Evolutionary conservation across 2,113 vertebrate genomes (phyloP), one percentile per base, ranked within the genome.

Genomic region (Phycodurus eques): DNA sequence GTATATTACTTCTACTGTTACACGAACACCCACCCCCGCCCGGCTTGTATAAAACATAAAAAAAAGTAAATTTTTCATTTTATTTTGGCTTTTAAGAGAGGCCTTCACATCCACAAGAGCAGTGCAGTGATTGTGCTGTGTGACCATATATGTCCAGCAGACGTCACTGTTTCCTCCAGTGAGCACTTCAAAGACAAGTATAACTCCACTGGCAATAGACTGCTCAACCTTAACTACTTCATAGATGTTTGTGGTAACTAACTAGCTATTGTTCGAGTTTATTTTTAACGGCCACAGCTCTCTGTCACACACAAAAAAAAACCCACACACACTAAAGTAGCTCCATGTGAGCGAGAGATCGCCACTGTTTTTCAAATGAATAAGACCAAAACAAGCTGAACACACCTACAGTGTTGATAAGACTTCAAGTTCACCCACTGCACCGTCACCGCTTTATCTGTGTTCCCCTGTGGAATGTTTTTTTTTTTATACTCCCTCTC

Each of bases 391-490:
- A 35, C 13, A 65, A 65, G 5, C 44, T 66, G n/a, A 64, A 13
- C 42, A 44, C 62, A 64, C 54, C 54, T 27, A 22, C 22, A 57
- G 54, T 11, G 27, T 19, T 59, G 56, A 59, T 59, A 65, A 66
- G 22, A 35, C 35, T 46, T 22, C 14, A 39, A 39, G 35, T 39
- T 39, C 35, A 39, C 35, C 35, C 35, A 66, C 13, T 8, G 13
- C 11, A 65, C 43, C 10, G 22, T 63, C 19, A 15, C 17, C 12
- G 31, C 44, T 47, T 66, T 87, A 87, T 89, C 85, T 84, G 17
- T 87, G 87, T 92, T 89, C 88, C 54, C 72, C 53, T 42, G 17
- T 78, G 88, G 89, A 92, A 91, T 91, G 27, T 54, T 78, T 88
- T 27, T 27, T 27, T 27, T 27, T 84, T 85, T 74, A 88, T 86